Evolutionary conservation across 1,140 invertebrate genomes (phyloP).

Genomic region (Diabrotica undecimpunctata): DNA sequence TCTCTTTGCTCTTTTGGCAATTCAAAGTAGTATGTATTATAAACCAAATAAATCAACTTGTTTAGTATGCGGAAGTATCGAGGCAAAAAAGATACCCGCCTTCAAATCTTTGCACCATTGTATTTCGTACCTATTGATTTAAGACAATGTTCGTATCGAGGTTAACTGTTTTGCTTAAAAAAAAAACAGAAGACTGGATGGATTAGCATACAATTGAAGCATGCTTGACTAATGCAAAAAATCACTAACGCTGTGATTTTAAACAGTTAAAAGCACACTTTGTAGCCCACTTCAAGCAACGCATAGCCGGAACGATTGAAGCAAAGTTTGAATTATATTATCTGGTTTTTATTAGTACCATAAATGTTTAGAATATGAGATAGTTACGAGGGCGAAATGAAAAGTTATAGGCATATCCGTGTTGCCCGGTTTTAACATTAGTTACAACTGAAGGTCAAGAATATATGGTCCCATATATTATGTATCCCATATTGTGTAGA

Average conservation of each 20-base stretch:
- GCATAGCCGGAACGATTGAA: no score
- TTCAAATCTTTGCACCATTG: slow-evolving; percentile 1
- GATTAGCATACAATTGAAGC: slow-evolving; percentile 14
- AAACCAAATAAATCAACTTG: no score
- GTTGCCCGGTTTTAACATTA: no score
- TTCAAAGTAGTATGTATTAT: no score
- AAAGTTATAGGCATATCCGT: background rate
- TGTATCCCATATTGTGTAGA: no score
- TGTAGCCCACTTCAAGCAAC: background rate
- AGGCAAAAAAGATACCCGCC: background rate
- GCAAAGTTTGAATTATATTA: no score
- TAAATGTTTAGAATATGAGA: no score
- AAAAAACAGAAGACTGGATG: slow-evolving; percentile 5
- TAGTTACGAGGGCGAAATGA: slow-evolving; percentile 8
- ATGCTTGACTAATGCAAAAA: slow-evolving; percentile 11
- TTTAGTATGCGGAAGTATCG: background rate
- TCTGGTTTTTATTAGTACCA: no score
- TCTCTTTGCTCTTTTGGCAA: no score
- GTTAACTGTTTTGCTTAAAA: slow-evolving; percentile 14
- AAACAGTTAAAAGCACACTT: background rate
- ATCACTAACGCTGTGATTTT: background rate
- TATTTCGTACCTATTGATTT: background rate
- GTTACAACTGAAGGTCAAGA: no score
- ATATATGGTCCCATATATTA: no score
- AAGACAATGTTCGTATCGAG: slow-evolving; percentile 1